phyloP scores from a whole-genome alignment of 2,888 invertebrate genomes.

The Steinernema hermaphroditum region DNA sequence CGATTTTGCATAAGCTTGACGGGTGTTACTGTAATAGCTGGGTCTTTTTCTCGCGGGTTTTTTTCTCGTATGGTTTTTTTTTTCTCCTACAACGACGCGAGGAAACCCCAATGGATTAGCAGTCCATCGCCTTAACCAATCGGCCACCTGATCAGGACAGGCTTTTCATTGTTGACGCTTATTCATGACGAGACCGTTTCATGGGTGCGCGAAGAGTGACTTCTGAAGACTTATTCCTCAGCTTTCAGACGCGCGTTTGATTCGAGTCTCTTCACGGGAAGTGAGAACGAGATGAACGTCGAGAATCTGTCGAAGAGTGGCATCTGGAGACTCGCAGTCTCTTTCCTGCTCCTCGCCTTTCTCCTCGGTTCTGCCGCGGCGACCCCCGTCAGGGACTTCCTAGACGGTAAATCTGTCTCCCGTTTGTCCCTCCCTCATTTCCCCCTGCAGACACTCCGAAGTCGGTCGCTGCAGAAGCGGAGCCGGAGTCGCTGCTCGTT shows the following conservation, averaged over 20 bases:
- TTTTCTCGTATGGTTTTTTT: too few relatives aligned
- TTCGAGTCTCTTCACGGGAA: slow-evolving; percentile 26
- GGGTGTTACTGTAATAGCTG: too few relatives aligned
- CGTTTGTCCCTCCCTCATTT: not conserved
- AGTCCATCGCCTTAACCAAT: slow-evolving; percentile 60
- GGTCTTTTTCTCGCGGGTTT: too few relatives aligned
- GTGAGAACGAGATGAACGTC: slow-evolving; percentile 16
- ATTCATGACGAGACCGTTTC: not conserved
- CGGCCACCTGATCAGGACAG: slow-evolving; percentile 39
- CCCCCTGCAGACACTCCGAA: not conserved
- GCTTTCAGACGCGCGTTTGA: not conserved
- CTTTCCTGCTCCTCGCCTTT: slow-evolving; percentile 9
- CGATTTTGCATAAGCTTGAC: too few relatives aligned
- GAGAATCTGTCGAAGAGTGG: slow-evolving; percentile 19
- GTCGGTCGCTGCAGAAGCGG: not conserved
- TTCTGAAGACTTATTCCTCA: slow-evolving; percentile 1
- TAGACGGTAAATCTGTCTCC: slow-evolving; percentile 2
- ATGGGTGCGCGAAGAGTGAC: too few relatives aligned
- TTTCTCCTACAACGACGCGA: too few relatives aligned
- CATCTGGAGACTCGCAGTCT: slow-evolving; percentile 11
- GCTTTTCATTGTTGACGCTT: too few relatives aligned
- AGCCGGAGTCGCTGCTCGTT: slow-evolving; percentile 3
- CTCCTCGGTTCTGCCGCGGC: slow-evolving; percentile 7
- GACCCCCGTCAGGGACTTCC: not conserved
- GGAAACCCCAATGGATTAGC: slow-evolving; percentile 54